Percentiles rank a stretch among this genome's conserved stretches.
These are phyloP conservation scores for Calypte anna DNA, from an alignment of 2,113 vertebrate genomes.

Conservation along the genomic window DNA sequence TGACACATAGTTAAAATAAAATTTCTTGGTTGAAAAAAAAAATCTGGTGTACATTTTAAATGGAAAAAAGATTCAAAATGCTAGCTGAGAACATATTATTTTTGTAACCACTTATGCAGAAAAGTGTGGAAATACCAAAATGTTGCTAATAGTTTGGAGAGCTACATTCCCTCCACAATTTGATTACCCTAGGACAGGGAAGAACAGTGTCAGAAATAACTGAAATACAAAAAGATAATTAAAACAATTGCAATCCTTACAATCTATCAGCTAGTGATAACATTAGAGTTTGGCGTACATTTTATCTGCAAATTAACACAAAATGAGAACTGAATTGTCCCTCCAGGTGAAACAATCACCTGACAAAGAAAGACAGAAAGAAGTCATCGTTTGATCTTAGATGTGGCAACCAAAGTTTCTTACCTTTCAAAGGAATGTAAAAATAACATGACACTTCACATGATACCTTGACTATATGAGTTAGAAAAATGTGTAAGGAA, in stretches of 20 bases:
- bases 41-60: neutral
- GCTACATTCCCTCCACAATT: neutral
- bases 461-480: neutral
- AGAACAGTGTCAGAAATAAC: neutral
- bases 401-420: neutral
- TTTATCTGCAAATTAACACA: neutral
- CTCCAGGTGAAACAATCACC: neutral
- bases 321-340: neutral
- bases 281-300: neutral
- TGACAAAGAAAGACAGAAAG: neutral
- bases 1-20: neutral
- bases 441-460: slow-evolving; percentile 4
- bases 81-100: neutral
- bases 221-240: neutral
- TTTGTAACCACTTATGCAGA: neutral
- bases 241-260: neutral
- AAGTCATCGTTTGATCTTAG: neutral
- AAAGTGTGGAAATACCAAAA: neutral
- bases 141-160: neutral
- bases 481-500: neutral
- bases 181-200: neutral
- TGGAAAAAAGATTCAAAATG: neutral
- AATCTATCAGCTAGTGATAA: neutral
- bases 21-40: neutral
- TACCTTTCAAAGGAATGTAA: neutral